phyloP scores from a whole-genome alignment of 2,797 vertebrate genomes.

The Acrocephalus scirpaceus region DNA sequence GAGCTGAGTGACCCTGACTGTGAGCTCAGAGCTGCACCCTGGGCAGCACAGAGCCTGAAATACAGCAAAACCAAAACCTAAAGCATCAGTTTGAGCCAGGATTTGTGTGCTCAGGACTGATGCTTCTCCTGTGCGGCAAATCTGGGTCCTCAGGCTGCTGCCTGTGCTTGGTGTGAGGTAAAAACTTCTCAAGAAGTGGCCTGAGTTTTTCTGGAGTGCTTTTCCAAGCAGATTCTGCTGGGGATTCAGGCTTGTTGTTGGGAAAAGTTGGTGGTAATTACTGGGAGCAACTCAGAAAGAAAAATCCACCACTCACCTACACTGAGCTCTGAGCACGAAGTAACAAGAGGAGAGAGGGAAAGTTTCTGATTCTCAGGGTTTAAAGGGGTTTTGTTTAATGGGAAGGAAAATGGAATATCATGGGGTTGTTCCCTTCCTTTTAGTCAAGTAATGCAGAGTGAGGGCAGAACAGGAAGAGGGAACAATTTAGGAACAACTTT shows the following conservation, averaged over 20 bases:
- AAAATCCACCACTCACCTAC: not conserved
- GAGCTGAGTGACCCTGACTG: too few species aligned
- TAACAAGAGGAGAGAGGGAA: not conserved
- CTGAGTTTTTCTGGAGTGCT: not conserved
- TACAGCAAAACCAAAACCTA: too few species aligned
- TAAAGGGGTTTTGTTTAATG: not conserved
- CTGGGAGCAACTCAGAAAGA: not conserved
- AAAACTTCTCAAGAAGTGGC: not conserved
- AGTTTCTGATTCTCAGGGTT: not conserved
- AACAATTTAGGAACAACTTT: not conserved
- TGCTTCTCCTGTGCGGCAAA: not conserved
- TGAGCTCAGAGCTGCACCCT: too few species aligned
- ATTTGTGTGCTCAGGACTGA: not conserved
- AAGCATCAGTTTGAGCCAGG: not conserved
- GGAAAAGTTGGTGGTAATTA: not conserved
- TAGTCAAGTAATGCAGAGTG: not conserved
- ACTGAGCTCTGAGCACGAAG: not conserved
- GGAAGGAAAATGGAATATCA: not conserved
- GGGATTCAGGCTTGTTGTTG: not conserved
- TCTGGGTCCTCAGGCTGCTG: not conserved
- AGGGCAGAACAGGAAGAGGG: not conserved
- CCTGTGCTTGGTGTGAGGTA: fast-evolving
- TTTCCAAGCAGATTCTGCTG: not conserved
- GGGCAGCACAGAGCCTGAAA: too few species aligned
- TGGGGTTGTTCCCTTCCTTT: not conserved